phyloP scores from a whole-genome alignment of 2,113 vertebrate genomes.

The Platichthys flesus region DNA sequence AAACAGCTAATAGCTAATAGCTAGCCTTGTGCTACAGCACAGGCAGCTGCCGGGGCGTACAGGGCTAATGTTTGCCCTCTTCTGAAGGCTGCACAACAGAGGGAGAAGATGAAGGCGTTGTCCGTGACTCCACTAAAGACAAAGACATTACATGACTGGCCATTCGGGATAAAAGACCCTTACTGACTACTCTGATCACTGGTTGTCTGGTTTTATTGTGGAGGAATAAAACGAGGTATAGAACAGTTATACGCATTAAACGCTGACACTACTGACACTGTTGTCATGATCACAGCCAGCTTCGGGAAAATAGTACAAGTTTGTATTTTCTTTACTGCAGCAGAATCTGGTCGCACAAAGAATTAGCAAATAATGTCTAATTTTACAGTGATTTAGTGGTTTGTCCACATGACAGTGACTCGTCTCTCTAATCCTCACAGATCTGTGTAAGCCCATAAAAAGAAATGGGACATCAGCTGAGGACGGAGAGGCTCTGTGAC shows the following conservation, averaged over 20 bases:
- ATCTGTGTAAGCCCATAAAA: not conserved
- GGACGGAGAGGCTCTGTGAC: no score
- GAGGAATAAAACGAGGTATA: not conserved
- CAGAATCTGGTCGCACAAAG: not conserved
- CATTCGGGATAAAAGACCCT: not conserved
- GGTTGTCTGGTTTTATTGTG: not conserved
- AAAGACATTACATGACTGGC: not conserved
- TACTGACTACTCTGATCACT: not conserved
- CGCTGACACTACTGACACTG: not conserved
- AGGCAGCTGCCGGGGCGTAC: not conserved
- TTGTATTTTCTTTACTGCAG: not conserved
- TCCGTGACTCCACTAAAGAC: not conserved
- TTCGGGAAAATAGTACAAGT: not conserved
- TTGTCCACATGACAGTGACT: slow-evolving; percentile 29
- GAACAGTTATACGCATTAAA: not conserved
- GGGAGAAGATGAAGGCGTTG: no score
- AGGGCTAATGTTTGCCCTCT: not conserved
- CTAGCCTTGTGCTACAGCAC: not conserved
- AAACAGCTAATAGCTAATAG: not conserved
- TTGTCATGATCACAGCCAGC: no score
- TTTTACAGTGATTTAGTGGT: not conserved
- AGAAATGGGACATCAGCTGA: no score
- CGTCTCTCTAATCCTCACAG: slow-evolving; percentile 1
- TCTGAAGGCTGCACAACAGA: no score
- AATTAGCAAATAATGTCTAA: slow-evolving; percentile 3